phyloP scores from a whole-genome alignment of 2,888 invertebrate species.

The Drosophila affinis region DNA sequence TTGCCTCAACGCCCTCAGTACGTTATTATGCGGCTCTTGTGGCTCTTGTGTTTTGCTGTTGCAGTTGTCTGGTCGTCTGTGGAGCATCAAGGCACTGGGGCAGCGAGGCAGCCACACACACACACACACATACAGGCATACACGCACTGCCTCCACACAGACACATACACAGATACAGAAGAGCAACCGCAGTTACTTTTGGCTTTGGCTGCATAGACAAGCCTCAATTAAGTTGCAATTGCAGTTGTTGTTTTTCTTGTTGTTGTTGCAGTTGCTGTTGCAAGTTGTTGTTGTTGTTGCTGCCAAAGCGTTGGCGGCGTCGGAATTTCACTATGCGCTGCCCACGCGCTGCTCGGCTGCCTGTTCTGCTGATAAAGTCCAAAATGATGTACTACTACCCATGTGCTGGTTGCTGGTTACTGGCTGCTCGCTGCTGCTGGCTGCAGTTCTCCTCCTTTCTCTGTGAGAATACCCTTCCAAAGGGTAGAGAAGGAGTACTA shows the following conservation, averaged over 20 bases:
- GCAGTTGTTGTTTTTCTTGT: conserved; percentile 54
- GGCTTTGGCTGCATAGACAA: conserved; percentile 66
- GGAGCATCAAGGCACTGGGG: conserved; percentile 82
- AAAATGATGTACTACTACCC: conserved; percentile 78
- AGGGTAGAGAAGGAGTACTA: no score
- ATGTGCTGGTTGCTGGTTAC: conserved; percentile 53
- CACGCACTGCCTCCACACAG: not conserved
- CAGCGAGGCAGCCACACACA: conserved; percentile 76
- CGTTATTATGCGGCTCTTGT: conserved; percentile 66
- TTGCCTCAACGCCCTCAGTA: conserved; percentile 74
- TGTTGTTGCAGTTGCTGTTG: conserved; percentile 41
- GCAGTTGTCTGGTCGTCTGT: conserved; percentile 69
- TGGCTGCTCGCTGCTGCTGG: conserved; percentile 15
- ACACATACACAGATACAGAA: not conserved
- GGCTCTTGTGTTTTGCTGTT: conserved; percentile 50
- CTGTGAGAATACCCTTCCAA: not conserved
- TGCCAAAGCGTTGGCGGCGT: conserved; percentile 55
- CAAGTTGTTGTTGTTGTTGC: conserved; percentile 43
- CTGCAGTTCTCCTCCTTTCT: conserved; percentile 23
- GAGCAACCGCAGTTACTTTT: conserved; percentile 75
- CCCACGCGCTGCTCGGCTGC: conserved; percentile 38
- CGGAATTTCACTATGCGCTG: conserved; percentile 45
- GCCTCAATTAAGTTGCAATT: conserved; percentile 80
- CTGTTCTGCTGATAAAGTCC: conserved; percentile 75
- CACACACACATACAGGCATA: conserved; percentile 1